Base-by-base conservation (phyloP, 1,140 invertebrate species). In the Lucilia cuprina region DNA sequence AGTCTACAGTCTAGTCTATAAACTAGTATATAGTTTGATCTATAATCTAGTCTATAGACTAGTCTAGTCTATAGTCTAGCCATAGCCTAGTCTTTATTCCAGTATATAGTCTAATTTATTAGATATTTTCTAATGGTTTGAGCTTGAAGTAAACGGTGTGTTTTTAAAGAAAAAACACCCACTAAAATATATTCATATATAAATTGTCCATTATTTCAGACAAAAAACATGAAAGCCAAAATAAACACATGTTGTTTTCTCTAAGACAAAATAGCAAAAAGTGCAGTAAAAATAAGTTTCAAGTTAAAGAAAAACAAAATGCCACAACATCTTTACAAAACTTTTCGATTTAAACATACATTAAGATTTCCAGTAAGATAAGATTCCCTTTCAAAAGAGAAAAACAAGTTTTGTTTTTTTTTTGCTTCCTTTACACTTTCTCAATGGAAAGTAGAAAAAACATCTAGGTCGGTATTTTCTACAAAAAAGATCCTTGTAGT, bases 281-380 rank as follows among this genome's bases (percentile, higher is more conserved):
- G 17, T 21, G 19, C n/a, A 21, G 5, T 0, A 21, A 21, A 19
- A 70, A 70, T 5, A 70, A 70, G 60, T 70, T 21, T 70, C 19
- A 21, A 70, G 60, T 70, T 19, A 70, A 60, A 5, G 50, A 60
- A n/a, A 60, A 70, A 30, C 25, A 21, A 19, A 70, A 70, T 21
- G 7, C 60, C 2, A 55, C 12, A 55, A 55, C 12, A 49, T 49
- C 49, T 5, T 30, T 41, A 41, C 41, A 19, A 70, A 70, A 70
- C n/a, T 70, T 70, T 70, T 70, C 60, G 60, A 70, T 70, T 70
- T 70, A 70, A 70, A 70, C 60, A 70, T 70, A n/a, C 17, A 70
- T 70, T 10, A 25, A 70, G 60, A 70, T 70, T 19, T 70, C 19
- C n/a, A n/a, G 1, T 8, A 70, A 19, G 60, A 70, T 70, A 70